Conservation (phyloP, 1,140 invertebrate genomes). For the Drosophila leontia region DNA sequence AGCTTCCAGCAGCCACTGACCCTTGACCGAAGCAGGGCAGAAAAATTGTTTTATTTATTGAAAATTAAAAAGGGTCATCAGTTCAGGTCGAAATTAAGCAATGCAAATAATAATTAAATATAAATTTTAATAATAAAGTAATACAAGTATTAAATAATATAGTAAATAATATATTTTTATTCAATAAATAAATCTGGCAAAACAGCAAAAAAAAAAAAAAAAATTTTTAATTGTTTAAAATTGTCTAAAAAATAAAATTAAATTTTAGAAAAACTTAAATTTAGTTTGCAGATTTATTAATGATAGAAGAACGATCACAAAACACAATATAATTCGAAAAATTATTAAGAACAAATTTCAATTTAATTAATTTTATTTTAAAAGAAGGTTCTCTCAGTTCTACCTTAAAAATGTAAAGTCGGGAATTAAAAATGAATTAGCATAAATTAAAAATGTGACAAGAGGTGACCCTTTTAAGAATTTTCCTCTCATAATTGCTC, state of each 20-base stretch:
- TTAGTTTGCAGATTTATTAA: too few species aligned
- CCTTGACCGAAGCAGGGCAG: conserved; percentile 24
- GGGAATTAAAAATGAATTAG: background rate
- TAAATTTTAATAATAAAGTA: background rate
- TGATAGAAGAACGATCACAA: too few species aligned
- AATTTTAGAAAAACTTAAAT: too few species aligned
- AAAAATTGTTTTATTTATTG: conserved; percentile 66
- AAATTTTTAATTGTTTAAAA: too few species aligned
- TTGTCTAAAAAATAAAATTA: too few species aligned
- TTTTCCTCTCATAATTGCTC: background rate
- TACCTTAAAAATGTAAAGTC: background rate
- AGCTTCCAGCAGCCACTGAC: conserved; percentile 1
- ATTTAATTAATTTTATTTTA: too few species aligned
- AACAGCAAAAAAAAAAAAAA: too few species aligned
- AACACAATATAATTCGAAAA: too few species aligned
- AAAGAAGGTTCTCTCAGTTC: too few species aligned
- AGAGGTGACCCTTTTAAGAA: background rate
- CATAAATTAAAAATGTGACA: background rate
- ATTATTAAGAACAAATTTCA: too few species aligned
- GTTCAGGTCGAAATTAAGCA: background rate
- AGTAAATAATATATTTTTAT: too few species aligned
- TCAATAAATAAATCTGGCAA: too few species aligned
- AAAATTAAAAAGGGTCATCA: conserved; percentile 33
- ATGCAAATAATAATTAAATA: background rate
- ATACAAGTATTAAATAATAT: background rate